Evolutionary conservation across 2,113 vertebrate species (phyloP).

Genomic region (Nanorana parkeri): DNA sequence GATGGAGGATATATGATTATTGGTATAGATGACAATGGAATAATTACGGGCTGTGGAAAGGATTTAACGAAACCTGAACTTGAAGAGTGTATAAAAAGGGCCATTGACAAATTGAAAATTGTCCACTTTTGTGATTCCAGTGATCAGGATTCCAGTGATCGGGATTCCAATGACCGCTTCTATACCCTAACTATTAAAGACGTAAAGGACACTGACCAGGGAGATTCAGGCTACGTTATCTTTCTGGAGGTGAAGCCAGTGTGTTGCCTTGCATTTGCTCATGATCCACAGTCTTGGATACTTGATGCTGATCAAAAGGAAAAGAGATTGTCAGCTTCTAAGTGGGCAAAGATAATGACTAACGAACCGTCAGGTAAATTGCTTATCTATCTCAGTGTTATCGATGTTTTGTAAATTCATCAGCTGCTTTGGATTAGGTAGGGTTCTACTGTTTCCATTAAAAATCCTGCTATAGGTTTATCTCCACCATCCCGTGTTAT

Average conservation of each 20-base stretch:
- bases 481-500: no score
- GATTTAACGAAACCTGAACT: not conserved
- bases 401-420: no score
- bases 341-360: not conserved
- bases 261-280: constrained; percentile 18
- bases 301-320: not conserved
- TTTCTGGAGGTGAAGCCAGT: constrained; percentile 2
- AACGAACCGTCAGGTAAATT: not conserved
- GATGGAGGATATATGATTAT: constrained; percentile 33
- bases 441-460: no score
- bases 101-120: not conserved
- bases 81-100: not conserved
- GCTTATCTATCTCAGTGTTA: not conserved
- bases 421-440: no score
- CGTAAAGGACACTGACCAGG: not conserved
- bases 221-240: constrained; percentile 14
- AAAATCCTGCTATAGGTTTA: no score
- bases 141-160: not conserved
- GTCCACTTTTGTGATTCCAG: not conserved
- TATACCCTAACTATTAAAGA: constrained; percentile 11
- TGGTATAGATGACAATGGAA: constrained; percentile 7
- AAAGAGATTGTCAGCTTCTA: not conserved
- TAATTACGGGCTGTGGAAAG: constrained; percentile 5
- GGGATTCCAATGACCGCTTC: no score
- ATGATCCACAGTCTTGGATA: constrained; percentile 26